A percentile compares a stretch with the other conserved stretches of the same genome.
These are phyloP conservation scores for Pachyramphus minor DNA, from an alignment of 2,113 vertebrate genomes.

Conservation along the genomic window DNA sequence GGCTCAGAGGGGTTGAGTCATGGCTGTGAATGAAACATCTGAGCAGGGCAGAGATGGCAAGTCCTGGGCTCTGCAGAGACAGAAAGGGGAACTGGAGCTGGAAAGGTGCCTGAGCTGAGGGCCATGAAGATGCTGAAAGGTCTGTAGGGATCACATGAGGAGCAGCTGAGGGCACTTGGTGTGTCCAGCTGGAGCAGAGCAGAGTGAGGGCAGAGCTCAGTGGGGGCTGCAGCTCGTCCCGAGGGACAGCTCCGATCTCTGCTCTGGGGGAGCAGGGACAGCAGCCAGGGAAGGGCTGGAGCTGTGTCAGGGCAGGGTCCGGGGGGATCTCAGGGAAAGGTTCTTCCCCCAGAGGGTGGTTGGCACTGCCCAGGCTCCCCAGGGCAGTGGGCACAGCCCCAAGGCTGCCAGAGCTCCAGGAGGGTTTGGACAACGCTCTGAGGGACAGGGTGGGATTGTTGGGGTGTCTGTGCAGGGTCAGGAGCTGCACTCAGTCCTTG, in stretches of 20 bases:
- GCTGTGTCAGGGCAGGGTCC: not conserved
- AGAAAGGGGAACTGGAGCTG: not conserved
- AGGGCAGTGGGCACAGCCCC: not conserved
- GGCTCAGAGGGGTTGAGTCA: constrained; percentile 23
- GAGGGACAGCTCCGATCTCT: not conserved
- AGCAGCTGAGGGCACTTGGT: not conserved
- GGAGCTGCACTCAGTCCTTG: accelerated
- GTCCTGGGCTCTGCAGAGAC: not conserved
- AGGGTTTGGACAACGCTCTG: not conserved
- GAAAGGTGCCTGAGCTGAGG: not conserved
- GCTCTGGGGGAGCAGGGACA: not conserved
- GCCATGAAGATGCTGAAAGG: not conserved
- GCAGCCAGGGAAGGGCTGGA: not conserved
- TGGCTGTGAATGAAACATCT: not conserved
- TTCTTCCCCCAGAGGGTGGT: not conserved
- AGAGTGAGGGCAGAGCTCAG: not conserved
- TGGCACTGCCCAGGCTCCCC: not conserved
- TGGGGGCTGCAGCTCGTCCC: not conserved
- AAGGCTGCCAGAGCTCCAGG: not conserved
- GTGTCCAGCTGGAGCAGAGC: not conserved
- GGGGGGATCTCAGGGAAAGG: not conserved
- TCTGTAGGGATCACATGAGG: not conserved
- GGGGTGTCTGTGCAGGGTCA: not conserved
- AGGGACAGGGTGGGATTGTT: not conserved
- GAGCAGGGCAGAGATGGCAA: not conserved